Base-by-base conservation (phyloP, 1,140 invertebrate species). In the Apis dorsata region DNA sequence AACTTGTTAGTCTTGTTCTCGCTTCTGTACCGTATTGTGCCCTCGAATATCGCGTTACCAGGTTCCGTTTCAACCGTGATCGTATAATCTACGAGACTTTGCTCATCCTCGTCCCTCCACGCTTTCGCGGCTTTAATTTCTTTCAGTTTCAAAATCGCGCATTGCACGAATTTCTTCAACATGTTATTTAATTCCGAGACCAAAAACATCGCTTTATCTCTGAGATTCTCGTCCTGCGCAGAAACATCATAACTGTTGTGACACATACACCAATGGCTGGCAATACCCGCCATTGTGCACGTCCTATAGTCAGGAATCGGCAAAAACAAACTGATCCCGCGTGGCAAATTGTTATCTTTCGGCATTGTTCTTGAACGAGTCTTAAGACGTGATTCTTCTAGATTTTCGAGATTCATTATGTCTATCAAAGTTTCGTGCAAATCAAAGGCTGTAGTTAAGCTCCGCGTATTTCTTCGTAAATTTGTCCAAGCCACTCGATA, bases 191-290 rank as follows among this genome's bases (percentile, higher is more conserved):
- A 94, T 81, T 96, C 92, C 1, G 92, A 87, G 0, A 97, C 93
- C 9, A 97, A 88, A 85, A 95, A 95, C 0, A 93, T 89, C 0
- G 95, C 95, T 1, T 95, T 95, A 15, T 94, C 93, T 5, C 91
- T 85, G 0, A 95, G 95, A 11, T 93, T 88, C 0, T 88, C 90
- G 87, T 95, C 94, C 17, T 95, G 94, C 0, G 92, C 91, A 0
- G 94, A 88, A 17, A 96, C 88, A 83, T 95, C 95, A 65, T 92
- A 90, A 15, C 94, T 95, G 77, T 94, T 94, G 83, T 97, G 95
- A 89, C 98, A 99, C 21, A 97, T 97, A 90, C 98, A 99, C 96
- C 97, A 98, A 88, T 98, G 96, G 55, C 96, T 95, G 1, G 96
- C 95, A 62, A 99, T 97, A 0, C 94, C 95, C 0, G 97, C 97